phyloP scores from a whole-genome alignment of 2,113 vertebrate genomes.

The Tinamus guttatus region DNA sequence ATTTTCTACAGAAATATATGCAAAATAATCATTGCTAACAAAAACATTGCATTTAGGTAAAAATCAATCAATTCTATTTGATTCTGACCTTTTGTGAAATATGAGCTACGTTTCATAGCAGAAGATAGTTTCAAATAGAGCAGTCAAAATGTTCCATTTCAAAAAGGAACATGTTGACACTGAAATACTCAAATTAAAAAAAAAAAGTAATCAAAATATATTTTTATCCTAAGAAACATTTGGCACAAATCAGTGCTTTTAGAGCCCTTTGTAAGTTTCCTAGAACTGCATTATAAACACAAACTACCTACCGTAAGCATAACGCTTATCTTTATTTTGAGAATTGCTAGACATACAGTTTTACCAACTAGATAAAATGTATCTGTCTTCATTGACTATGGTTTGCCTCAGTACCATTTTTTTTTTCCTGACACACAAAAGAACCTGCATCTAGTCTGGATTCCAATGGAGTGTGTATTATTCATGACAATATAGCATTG shows the following conservation, averaged over 20 bases:
- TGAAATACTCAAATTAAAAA: neutral
- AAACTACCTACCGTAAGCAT: neutral
- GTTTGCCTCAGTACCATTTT: neutral
- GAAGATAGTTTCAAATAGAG: conserved; percentile 2
- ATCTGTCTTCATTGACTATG: neutral
- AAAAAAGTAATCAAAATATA: neutral
- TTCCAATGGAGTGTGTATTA: neutral
- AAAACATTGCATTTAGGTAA: neutral
- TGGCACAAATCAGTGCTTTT: neutral
- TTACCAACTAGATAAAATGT: neutral
- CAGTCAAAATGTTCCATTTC: neutral
- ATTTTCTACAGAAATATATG: neutral
- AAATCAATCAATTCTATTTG: neutral
- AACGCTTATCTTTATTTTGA: neutral
- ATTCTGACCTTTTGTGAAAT: neutral
- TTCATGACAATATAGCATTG: neutral
- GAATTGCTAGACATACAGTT: neutral
- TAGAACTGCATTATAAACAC: neutral
- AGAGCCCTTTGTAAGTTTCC: neutral
- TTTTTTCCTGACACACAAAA: neutral
- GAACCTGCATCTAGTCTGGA: neutral
- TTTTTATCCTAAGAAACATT: neutral
- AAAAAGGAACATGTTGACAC: neutral
- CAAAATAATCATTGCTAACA: neutral
- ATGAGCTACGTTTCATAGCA: neutral